Evolutionary conservation across 2,113 vertebrate genomes (phyloP).

Genomic region (Tretioscincus oriximinensis): DNA sequence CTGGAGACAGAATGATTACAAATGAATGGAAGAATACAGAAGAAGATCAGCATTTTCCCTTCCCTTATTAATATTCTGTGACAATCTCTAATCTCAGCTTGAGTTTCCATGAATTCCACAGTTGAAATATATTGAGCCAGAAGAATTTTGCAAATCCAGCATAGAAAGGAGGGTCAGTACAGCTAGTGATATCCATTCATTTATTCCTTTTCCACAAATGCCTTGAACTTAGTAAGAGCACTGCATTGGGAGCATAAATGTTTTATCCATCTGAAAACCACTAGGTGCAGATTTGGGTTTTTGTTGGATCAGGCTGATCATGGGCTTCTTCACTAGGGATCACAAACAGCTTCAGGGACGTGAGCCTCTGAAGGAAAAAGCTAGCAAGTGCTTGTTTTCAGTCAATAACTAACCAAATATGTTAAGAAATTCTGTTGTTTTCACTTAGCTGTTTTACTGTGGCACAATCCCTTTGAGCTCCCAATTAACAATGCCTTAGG

Average conservation of each 20-base stretch:
- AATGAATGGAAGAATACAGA: slow-evolving; percentile 7
- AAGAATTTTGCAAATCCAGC: background rate
- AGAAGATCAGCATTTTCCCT: slow-evolving; percentile 12
- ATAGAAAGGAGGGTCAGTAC: background rate
- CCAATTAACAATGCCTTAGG: no score
- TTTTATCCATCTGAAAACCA: background rate
- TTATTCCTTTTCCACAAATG: background rate
- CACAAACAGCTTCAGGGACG: no score
- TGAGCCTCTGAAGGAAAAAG: no score
- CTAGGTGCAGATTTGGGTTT: background rate
- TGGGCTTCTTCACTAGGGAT: no score
- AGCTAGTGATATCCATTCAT: background rate
- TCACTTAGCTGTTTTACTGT: no score
- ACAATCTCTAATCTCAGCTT: slow-evolving; percentile 6
- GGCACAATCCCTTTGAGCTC: no score
- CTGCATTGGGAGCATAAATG: background rate
- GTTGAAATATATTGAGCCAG: background rate
- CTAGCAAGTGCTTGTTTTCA: no score
- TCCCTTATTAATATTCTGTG: background rate
- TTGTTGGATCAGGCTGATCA: no score
- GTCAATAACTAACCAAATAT: no score
- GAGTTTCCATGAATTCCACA: background rate
- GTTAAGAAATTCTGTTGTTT: no score
- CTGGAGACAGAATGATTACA: slow-evolving; percentile 37
- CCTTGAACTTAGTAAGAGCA: background rate